Base-by-base conservation (phyloP, 2,113 vertebrate species). In the Epinephelus lanceolatus region DNA sequence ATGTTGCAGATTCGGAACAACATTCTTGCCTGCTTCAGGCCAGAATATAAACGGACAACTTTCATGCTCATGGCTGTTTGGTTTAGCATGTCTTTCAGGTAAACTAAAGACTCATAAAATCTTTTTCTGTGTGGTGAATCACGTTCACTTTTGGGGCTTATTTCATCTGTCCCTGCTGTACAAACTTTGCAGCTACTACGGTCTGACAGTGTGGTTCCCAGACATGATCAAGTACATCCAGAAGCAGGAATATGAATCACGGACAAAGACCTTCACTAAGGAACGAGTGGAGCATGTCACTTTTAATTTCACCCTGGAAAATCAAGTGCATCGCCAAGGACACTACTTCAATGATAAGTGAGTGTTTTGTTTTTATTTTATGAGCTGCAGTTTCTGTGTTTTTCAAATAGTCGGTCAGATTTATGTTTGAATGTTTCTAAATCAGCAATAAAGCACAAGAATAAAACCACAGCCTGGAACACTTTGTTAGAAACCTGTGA, bases 21-120 rank as follows among this genome's bases (percentile, higher is more conserved):
- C 78, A 97, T 99, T 78, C 93, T 97, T 27, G 96, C 97, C 77
- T 97, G 97, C 91, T 99, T 99, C 21, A 94, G 90, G 0, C 97
- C 97, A 0, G 97, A 99, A 73, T 99, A 97, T 69, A 97, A 97
- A 4, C 95, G 98, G 5, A 96, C 97, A 2, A 99, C 98, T 0
- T 96, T 98, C 52, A 97, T 98, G 97, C 97, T 99, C 96, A 98
- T 99, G 97, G 98, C 97, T 0, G 98, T 99, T 21, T 99, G 98
- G 98, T 99, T 99, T 91, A 97, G 96, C 90, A 99, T 99, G 97
- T 98, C 97, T 0, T 99, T 99, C 96, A 99, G 98, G 98, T 99
- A 93, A 86, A 66, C 33, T n/a, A n/a, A 33, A 68, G n/a, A 21
- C 74, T 56, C 42, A 8, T 3, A 33, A 66, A 68, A 68, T 25